phyloP scores from a whole-genome alignment of 2,888 invertebrate species.

The Zygaena filipendulae region DNA sequence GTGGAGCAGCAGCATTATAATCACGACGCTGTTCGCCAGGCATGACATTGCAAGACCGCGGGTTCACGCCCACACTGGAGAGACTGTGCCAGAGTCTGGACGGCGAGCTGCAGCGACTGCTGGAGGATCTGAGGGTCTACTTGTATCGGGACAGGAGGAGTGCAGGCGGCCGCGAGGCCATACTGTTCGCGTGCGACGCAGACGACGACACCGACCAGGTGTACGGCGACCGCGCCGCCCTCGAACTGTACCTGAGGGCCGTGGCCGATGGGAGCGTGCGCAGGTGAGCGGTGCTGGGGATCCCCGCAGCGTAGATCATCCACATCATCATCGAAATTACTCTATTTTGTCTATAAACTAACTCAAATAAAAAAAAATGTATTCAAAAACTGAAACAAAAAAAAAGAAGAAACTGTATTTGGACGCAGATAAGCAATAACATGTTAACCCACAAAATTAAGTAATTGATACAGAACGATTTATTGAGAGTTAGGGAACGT shows the following conservation, averaged over 20 bases:
- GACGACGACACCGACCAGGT: conserved; percentile 43
- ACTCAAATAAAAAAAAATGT: too few relatives aligned
- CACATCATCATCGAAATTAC: too few relatives aligned
- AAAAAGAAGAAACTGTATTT: background rate
- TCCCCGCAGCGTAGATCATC: too few relatives aligned
- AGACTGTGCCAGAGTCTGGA: conserved; percentile 76
- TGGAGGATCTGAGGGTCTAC: conserved; percentile 77
- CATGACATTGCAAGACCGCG: conserved; percentile 82
- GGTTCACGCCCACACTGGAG: conserved; percentile 79
- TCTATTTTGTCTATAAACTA: too few relatives aligned
- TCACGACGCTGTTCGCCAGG: too few relatives aligned
- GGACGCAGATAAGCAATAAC: too few relatives aligned
- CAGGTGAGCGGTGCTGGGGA: too few relatives aligned
- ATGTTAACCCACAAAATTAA: too few relatives aligned
- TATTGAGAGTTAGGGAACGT: too few relatives aligned
- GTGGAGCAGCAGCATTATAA: too few relatives aligned
- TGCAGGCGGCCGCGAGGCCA: conserved; percentile 23
- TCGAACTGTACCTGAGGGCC: conserved; percentile 62
- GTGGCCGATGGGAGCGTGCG: conserved; percentile 55
- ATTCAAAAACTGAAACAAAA: too few relatives aligned
- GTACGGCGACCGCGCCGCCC: conserved; percentile 52
- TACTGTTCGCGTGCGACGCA: conserved; percentile 41
- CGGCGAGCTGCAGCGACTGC: conserved; percentile 67
- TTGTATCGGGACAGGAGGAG: conserved; percentile 65
- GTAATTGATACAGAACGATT: too few relatives aligned